A percentile compares a stretch with the other conserved stretches of the same genome.
These are phyloP conservation scores for Acheta domesticus DNA, from an alignment of 2,888 invertebrate species.

Conservation along the genomic window DNA sequence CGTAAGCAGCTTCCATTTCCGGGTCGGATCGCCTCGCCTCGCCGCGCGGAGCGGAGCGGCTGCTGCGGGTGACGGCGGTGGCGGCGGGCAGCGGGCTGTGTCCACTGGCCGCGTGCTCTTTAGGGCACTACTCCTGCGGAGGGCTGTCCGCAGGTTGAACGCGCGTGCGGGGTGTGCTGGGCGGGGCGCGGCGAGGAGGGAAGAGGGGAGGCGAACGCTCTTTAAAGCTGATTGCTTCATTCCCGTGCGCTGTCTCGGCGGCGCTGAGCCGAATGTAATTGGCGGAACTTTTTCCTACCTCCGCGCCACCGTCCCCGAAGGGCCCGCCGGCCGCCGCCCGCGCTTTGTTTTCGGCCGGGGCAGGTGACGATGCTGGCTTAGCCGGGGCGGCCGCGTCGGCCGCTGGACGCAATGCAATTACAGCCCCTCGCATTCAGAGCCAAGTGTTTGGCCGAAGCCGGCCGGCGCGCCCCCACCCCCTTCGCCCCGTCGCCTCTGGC, in stretches of 20 bases:
- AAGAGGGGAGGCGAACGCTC: not conserved
- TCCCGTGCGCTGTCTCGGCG: not conserved
- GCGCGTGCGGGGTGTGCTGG: too few relatives aligned
- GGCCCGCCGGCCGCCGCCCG: not conserved
- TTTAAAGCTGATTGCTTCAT: slow-evolving; percentile 18
- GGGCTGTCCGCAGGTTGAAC: too few relatives aligned
- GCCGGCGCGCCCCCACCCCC: too few relatives aligned
- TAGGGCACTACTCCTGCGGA: too few relatives aligned
- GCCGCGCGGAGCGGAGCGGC: slow-evolving; percentile 12
- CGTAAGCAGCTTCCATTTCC: slow-evolving; percentile 5
- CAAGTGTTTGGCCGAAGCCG: slow-evolving; percentile 10
- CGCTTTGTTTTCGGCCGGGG: not conserved
- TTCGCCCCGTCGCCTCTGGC: too few relatives aligned
- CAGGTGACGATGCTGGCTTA: slow-evolving; percentile 9
- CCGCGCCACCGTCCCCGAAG: not conserved
- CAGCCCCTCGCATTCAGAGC: not conserved
- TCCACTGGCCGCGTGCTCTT: too few relatives aligned
- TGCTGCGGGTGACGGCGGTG: not conserved
- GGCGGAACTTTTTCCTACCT: slow-evolving; percentile 4
- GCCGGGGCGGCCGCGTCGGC: not conserved
- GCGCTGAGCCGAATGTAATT: not conserved
- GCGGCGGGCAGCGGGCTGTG: not conserved
- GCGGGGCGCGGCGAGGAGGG: too few relatives aligned
- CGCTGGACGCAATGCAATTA: not conserved
- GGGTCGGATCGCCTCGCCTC: not conserved